phyloP scores from a whole-genome alignment of 2,113 vertebrate genomes.

The Vicugna pacos region DNA sequence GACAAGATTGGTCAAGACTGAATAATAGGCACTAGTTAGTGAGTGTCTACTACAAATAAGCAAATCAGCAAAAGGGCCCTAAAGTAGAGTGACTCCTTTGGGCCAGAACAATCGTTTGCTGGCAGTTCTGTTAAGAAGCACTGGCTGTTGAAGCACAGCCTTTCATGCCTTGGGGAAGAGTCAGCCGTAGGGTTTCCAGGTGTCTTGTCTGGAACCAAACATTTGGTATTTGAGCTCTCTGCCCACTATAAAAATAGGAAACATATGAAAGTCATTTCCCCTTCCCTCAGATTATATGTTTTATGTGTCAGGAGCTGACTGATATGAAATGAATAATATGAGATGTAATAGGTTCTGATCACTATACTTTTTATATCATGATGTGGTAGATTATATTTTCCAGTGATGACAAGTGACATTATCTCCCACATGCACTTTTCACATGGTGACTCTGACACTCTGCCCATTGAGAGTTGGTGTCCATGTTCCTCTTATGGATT shows the following conservation, averaged over 20 bases:
- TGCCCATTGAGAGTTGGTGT: background rate
- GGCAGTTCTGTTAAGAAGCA: conserved; percentile 22
- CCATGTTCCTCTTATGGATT: background rate
- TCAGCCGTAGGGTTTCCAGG: background rate
- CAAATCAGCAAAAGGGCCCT: conserved; percentile 42
- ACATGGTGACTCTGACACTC: background rate
- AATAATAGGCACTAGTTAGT: background rate
- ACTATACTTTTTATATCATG: background rate
- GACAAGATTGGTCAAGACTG: conserved; percentile 38
- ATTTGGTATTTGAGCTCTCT: conserved; percentile 15
- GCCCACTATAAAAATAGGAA: background rate
- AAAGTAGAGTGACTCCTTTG: background rate
- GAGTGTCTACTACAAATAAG: conserved; percentile 56
- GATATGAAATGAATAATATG: background rate
- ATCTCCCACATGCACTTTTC: background rate
- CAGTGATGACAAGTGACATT: background rate
- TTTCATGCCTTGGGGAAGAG: conserved; percentile 22
- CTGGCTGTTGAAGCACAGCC: background rate
- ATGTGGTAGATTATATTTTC: background rate
- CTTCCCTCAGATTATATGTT: background rate
- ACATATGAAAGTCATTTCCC: background rate
- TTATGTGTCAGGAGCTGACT: background rate
- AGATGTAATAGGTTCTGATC: background rate
- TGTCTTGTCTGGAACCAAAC: background rate
- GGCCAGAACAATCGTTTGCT: conserved; percentile 52